Evolutionary conservation across 2,888 invertebrate species (phyloP).

Genomic region (Bellardia bayeri): DNA sequence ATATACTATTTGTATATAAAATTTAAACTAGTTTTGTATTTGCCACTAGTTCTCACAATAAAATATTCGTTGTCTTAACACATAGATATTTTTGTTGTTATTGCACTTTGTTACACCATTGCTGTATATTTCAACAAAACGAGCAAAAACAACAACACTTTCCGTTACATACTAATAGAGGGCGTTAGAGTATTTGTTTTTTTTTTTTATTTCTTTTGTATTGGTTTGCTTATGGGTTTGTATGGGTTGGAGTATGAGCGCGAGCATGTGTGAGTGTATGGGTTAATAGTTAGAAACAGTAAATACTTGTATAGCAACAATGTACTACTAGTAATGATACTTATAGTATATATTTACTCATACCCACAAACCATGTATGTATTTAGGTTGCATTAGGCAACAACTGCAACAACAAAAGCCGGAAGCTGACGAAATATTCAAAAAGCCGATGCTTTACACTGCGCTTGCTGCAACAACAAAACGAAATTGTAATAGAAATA

Average conservation of each 20-base stretch:
- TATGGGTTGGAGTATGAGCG: neutral
- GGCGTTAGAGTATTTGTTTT: slow-evolving; percentile 63
- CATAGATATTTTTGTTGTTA: slow-evolving; percentile 36
- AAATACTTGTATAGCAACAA: slow-evolving; percentile 33
- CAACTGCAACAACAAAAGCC: slow-evolving; percentile 70
- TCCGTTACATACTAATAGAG: slow-evolving; percentile 57
- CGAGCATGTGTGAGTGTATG: slow-evolving; percentile 1
- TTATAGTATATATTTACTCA: slow-evolving; percentile 30
- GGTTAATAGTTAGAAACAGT: slow-evolving; percentile 32
- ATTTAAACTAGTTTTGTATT: slow-evolving; percentile 56
- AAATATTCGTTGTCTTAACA: slow-evolving; percentile 42
- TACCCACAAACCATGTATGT: slow-evolving; percentile 7
- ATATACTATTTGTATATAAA: slow-evolving; percentile 36
- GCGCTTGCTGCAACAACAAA: slow-evolving; percentile 71
- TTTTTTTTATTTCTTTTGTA: slow-evolving; percentile 10
- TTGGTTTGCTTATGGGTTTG: neutral
- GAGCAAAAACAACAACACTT: slow-evolving; percentile 19
- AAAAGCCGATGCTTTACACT: slow-evolving; percentile 79
- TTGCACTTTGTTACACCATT: slow-evolving; percentile 36
- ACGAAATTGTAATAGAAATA: slow-evolving; percentile 25
- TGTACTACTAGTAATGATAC: slow-evolving; percentile 45
- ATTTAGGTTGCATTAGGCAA: slow-evolving; percentile 43
- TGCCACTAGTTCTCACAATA: slow-evolving; percentile 59
- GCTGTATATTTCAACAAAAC: neutral
- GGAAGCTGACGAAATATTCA: slow-evolving; percentile 82